A percentile compares a stretch with the other conserved stretches of the same genome.
These are phyloP conservation scores for Fringilla coelebs DNA, from an alignment of 2,797 vertebrate species.

Conservation along the genomic window DNA sequence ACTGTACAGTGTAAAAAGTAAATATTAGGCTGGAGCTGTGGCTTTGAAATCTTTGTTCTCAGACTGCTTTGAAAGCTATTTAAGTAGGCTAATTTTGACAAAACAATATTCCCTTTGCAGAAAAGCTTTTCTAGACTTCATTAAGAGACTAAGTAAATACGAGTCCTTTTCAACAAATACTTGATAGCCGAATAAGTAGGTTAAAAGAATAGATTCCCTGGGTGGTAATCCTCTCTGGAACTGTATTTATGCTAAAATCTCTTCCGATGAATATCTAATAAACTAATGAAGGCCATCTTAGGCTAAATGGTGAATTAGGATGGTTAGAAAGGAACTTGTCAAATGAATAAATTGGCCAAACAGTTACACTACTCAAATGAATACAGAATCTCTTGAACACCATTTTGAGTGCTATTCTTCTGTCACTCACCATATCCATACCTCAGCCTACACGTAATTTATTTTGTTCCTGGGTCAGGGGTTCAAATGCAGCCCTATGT, in stretches of 20 bases:
- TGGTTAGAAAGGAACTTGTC: constrained; percentile 51
- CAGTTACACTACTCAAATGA: constrained; percentile 53
- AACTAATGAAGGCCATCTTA: constrained; percentile 50
- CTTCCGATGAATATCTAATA: constrained; percentile 52
- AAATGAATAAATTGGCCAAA: constrained; percentile 55
- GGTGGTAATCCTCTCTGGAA: constrained; percentile 47
- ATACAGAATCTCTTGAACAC: constrained; percentile 46
- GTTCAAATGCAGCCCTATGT: constrained; percentile 38
- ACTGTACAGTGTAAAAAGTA: constrained; percentile 57
- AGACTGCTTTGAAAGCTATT: constrained; percentile 49
- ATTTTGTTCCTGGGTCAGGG: constrained; percentile 41
- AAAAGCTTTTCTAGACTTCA: constrained; percentile 52
- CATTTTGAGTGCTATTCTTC: constrained; percentile 46
- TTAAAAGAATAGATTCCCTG: constrained; percentile 46
- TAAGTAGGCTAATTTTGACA: constrained; percentile 57
- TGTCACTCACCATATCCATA: constrained; percentile 47
- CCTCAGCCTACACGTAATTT: constrained; percentile 57
- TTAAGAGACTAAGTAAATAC: constrained; percentile 58
- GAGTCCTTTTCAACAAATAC: constrained; percentile 29
- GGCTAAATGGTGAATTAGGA: constrained; percentile 57
- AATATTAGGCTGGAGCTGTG: constrained; percentile 53
- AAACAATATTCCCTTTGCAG: constrained; percentile 12
- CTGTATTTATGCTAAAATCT: constrained; percentile 57
- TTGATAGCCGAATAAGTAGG: neutral
- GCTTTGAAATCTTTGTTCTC: constrained; percentile 69